Conservation (phyloP, 2,113 vertebrate genomes). For the Corythaixoides concolor region DNA sequence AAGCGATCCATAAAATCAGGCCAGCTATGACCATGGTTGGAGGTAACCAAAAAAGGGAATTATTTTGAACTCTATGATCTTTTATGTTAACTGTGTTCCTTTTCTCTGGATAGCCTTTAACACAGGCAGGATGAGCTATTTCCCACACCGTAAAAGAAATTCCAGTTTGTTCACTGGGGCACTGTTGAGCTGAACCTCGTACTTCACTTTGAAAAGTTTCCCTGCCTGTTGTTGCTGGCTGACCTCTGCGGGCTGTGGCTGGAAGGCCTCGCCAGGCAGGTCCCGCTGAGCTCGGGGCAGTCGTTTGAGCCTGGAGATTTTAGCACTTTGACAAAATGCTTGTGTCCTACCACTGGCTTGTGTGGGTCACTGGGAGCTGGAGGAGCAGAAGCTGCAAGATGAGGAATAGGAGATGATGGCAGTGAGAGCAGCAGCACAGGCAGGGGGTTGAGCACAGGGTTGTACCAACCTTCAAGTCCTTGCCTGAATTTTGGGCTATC, state of each 20-base stretch:
- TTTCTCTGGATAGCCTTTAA: background rate
- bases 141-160: background rate
- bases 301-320: background rate
- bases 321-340: background rate
- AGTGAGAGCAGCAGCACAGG: background rate
- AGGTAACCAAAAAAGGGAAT: background rate
- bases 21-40: background rate
- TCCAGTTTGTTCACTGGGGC: background rate
- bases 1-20: background rate
- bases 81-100: background rate
- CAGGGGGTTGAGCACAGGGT: background rate
- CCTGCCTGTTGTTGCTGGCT: background rate
- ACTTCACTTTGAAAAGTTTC: background rate
- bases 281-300: background rate
- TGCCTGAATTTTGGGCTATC: background rate
- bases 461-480: background rate
- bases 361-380: background rate
- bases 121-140: background rate
- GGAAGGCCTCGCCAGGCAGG: background rate
- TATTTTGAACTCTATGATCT: background rate
- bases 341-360: background rate
- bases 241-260: background rate
- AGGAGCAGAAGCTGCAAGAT: background rate
- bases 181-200: background rate
- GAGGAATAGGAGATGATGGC: background rate